A percentile compares a stretch with the other conserved stretches of the same genome.
Conservation (phyloP, 2,888 invertebrate genomes). For the Ischnus inquisitorius region DNA sequence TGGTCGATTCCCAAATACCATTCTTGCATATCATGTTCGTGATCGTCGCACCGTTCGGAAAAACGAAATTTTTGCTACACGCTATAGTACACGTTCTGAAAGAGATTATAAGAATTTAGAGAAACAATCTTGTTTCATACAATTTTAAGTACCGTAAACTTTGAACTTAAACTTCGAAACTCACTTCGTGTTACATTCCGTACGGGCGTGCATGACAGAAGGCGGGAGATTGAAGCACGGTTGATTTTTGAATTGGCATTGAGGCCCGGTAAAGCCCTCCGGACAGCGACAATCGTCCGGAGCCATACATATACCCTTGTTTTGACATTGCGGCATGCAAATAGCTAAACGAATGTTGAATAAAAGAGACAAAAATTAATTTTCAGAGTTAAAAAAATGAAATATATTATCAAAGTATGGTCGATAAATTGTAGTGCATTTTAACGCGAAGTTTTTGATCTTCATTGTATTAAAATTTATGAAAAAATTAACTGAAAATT, state of each 20-base stretch:
- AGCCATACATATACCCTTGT: slow-evolving; percentile 92
- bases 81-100: slow-evolving; percentile 89
- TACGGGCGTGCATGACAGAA: slow-evolving; percentile 89
- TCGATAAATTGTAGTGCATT: too few relatives aligned
- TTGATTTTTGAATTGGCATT: slow-evolving; percentile 91
- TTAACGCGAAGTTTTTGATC: not conserved
- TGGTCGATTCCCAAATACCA: slow-evolving; percentile 90
- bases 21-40: slow-evolving; percentile 90
- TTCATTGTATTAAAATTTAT: not conserved
- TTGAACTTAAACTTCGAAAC: slow-evolving; percentile 76
- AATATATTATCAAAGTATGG: too few relatives aligned
- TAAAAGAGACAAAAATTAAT: not conserved
- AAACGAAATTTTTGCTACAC: slow-evolving; percentile 89
- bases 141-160: not conserved
- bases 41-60: slow-evolving; percentile 90
- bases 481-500: slow-evolving; percentile 19
- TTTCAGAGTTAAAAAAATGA: not conserved
- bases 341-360: slow-evolving; percentile 87
- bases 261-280: slow-evolving; percentile 90
- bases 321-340: slow-evolving; percentile 92
- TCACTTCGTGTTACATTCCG: slow-evolving; percentile 89
- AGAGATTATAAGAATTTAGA: slow-evolving; percentile 59
- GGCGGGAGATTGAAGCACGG: slow-evolving; percentile 90
- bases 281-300: slow-evolving; percentile 93
- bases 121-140: not conserved